Evolutionary conservation across 2,888 invertebrate genomes (phyloP), one percentile per base, ranked within the genome.

Genomic region (Arrhopalites spinosus): DNA sequence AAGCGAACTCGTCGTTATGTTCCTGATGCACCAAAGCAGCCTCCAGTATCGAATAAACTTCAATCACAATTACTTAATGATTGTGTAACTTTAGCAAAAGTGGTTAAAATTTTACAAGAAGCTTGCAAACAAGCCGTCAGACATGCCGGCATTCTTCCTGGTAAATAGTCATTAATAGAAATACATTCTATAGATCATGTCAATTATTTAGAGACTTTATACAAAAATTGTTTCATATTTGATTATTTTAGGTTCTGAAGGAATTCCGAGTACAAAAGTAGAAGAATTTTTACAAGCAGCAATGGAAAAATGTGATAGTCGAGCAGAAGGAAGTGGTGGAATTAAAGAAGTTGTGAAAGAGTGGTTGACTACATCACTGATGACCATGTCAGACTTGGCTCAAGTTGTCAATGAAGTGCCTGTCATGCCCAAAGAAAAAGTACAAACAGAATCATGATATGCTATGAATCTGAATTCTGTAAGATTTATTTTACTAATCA

Each of bases 1-100:
- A 94, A 95, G 86, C 87, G 92, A 73, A 90, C 94, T 2, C 89
- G 93, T 77, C 88, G 94, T 0, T 89, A 93, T 2, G 86, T 94
- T 75, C 89, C 90, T 0, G 92, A 90, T 25, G 75, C 74, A 85
- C 87, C 79, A 90, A 90, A 66, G 86, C 88, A 1, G 87, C 87
- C 75, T 86, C 90, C 20, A 86, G 81, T 82, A 83, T 74, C 86
- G 84, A 61, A 83, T 85, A 81, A 81, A 78, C 72, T 82, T 17
- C 79, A 85, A 17, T 88, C 90, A 78, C 89, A 89, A 78, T 85
- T 91, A 81, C 87, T 88, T 30, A 88, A 87, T 61, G 88, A 90
- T 66, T 89, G 89, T 78, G 88, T 89, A 71, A 88, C 90, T 68
- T 86, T 89, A 3, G 88, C 80, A 13, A 83, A 83, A 77, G 83